Conservation (phyloP, 2,113 vertebrate genomes). For the Gallinago paraguaiae region DNA sequence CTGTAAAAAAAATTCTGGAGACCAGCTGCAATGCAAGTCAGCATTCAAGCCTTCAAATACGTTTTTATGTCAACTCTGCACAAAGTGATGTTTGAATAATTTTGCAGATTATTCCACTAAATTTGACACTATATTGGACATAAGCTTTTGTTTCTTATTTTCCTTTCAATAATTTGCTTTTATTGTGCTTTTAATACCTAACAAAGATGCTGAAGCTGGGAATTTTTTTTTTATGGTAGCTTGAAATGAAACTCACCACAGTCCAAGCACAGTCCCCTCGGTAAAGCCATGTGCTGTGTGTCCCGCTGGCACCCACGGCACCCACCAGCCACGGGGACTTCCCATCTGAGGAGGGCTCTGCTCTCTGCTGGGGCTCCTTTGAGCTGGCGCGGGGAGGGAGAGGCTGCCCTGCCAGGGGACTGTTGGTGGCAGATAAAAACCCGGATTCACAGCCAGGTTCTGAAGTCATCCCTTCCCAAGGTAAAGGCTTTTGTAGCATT, state of each 20-base stretch:
- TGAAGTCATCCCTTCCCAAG: not conserved
- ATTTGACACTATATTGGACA: not conserved
- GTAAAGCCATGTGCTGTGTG: not conserved
- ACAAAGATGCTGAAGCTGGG: not conserved
- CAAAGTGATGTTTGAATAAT: not conserved
- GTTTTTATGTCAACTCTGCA: not conserved
- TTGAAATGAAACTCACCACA: not conserved
- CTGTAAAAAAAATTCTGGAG: not conserved
- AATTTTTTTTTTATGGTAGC: not conserved
- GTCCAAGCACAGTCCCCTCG: not conserved
- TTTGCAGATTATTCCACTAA: not conserved
- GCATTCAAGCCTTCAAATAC: rapidly evolving
- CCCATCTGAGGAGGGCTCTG: not conserved
- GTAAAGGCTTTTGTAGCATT: conserved; percentile 32
- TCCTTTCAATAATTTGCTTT: not conserved
- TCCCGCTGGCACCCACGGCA: rapidly evolving
- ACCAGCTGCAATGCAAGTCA: not conserved
- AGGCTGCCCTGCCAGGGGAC: not conserved
- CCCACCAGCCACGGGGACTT: not conserved
- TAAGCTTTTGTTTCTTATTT: not conserved
- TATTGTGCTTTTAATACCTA: not conserved
- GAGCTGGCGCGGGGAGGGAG: not conserved
- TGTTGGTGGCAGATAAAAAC: not conserved
- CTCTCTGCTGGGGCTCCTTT: rapidly evolving
- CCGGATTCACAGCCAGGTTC: not conserved